Base-by-base conservation (phyloP, 2,113 vertebrate species). In the Orthochromis malagaraziensis region DNA sequence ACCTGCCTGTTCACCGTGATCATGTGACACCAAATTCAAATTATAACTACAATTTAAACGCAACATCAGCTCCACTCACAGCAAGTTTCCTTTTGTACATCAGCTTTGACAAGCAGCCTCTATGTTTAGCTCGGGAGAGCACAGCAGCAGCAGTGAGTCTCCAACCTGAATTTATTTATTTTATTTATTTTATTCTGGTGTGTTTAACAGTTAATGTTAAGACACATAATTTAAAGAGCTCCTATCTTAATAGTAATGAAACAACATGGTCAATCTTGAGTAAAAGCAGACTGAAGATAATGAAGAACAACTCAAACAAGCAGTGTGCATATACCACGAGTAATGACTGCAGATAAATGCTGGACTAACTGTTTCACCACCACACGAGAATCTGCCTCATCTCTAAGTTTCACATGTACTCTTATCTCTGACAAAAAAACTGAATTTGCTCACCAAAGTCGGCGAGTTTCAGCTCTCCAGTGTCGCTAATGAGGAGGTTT, bases 401-500 rank as follows among this genome's bases (percentile, higher is more conserved):
- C 24, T 47, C 45, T 0, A 31, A 19, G 9, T 31, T 77, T 14
- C 40, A 84, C 79, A 57, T 13, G 35, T 14, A 54, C 26, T 21
- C 6, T 45, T 7, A 38, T n/a, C 51, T 31, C n/a, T 35, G 8
- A 33, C 17, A 29, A 1, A 73, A 7, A 12, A 10, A 19, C 19
- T 5, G 2, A 8, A 11, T 9, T 8, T 19, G 94, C 97, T 97
- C 96, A 99, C 98, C 98, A 88, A 99, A 99, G 96, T 99, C 98
- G 92, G 98, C 98, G 60, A 99, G 97, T 97, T 99, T 99, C 91
- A 99, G 97, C 95, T 99, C 98, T 92, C 98, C 98, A 26, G 97
- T 98, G 96, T 99, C 98, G 89, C 98, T 97, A 97, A 99, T 99
- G 89, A 99, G 98, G 94, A 99, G 97, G 94, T 99, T 99, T 95